Base-by-base conservation (phyloP, 1,140 invertebrate species). In the Bombus difficillimus region DNA sequence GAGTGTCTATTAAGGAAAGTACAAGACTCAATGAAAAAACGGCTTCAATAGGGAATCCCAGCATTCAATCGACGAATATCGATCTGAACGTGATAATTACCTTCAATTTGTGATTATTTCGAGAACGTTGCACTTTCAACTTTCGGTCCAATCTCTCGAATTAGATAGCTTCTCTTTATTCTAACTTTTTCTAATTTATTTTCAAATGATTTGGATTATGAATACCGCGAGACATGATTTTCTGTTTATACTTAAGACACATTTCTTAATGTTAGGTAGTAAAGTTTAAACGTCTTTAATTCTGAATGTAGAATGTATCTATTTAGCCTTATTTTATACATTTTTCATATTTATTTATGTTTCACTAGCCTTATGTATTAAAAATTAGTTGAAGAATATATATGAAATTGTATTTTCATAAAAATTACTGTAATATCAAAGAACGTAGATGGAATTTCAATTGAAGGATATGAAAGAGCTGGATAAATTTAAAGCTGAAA, bases 21-120 rank as follows among this genome's bases (percentile, higher is more conserved):
- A 68, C 59, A 62, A 37, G 59, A 32, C 25, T 66, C 59, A 73
- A 64, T 82, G 71, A 41, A 47, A 32, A 77, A 62, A 71, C 39
- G n/a, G 15, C 47, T 71, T 43, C 64, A 47, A 84, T 71, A 59
- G 32, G 32, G 39, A 3, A 28, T 28, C 25, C 47, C 34, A 10
- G 25, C 34, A 32, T 43, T 39, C 34, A 64, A 69, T 78, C n/a
- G 43, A 6, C 12, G 69, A 72, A 66, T 81, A 68, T 43, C 34
- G 74, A 78, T 80, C 25, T 1, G 12, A 53, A 5, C 53, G 18
- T 1, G 47, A 69, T 83, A 79, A 81, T 90, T 77, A 85, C 82
- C 79, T 73, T 53, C 25, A 64, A 59, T 90, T 72, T n/a, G 15
- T 64, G 13, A 53, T 34, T 43, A 89, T 15, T 87, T 82, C 66